Percentiles rank a stretch among this genome's conserved stretches.
These are phyloP conservation scores for Littorina saxatilis DNA, from an alignment of 1,140 invertebrate genomes.

Conservation along the genomic window DNA sequence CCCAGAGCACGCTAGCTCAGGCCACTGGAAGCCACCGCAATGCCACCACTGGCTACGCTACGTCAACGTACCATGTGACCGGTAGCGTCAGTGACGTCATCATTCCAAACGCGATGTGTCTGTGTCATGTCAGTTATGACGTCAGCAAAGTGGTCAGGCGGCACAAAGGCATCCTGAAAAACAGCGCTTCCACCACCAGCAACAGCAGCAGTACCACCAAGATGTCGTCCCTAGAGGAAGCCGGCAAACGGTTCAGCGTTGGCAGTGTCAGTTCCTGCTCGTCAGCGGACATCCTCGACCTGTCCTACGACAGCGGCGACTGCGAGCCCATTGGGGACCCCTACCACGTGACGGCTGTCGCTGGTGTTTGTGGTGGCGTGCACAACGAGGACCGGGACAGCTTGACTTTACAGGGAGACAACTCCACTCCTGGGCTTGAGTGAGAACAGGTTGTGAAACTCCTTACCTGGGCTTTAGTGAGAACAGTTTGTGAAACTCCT, in stretches of 20 bases:
- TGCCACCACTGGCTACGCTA: not conserved
- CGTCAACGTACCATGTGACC: too few species aligned
- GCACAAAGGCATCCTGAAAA: conserved; percentile 65
- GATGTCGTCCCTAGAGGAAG: conserved; percentile 46
- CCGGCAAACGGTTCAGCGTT: conserved; percentile 68
- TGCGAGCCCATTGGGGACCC: too few species aligned
- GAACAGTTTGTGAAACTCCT: too few species aligned
- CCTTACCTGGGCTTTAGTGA: too few species aligned
- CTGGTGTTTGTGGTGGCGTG: too few species aligned
- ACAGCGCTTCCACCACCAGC: too few species aligned
- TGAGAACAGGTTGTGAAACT: too few species aligned
- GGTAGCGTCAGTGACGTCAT: not conserved
- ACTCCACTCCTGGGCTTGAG: too few species aligned
- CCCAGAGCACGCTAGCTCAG: not conserved
- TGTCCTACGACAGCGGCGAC: conserved; percentile 72
- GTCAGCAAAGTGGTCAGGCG: conserved; percentile 50
- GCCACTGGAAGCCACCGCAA: not conserved
- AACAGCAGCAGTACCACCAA: not conserved
- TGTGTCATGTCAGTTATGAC: conserved; percentile 32
- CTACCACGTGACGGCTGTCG: too few species aligned
- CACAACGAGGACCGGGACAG: too few species aligned
- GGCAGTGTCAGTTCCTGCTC: conserved; percentile 72
- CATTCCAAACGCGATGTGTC: not conserved
- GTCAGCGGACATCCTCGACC: conserved; percentile 72
- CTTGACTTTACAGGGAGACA: too few species aligned